A percentile compares a stretch with the other conserved stretches of the same genome.
These are phyloP conservation scores for Myxocyprinus asiaticus DNA, from an alignment of 2,113 vertebrate species.

Conservation along the genomic window DNA sequence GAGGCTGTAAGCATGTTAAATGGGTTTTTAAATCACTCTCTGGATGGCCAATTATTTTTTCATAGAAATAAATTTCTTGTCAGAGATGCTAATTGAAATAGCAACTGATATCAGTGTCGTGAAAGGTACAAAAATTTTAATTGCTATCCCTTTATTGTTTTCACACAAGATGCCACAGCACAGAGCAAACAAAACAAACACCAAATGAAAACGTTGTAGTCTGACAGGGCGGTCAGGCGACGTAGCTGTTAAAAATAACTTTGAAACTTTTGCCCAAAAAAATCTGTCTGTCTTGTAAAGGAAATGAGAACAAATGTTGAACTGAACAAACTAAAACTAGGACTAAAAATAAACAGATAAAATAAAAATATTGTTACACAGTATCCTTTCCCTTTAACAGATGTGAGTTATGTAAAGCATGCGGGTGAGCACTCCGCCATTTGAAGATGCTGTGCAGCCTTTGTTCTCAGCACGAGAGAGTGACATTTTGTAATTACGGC, in stretches of 20 bases:
- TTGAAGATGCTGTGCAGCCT: slow-evolving; percentile 20
- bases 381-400: not conserved
- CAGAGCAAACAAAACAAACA: slow-evolving; percentile 42
- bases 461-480: not conserved
- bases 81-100: slow-evolving; percentile 54
- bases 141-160: slow-evolving; percentile 43
- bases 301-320: no score
- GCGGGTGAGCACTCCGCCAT: not conserved
- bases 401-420: slow-evolving; percentile 16
- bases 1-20: slow-evolving; percentile 45
- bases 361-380: no score
- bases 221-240: not conserved
- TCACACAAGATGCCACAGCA: slow-evolving; percentile 31
- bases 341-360: no score
- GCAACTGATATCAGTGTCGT: slow-evolving; percentile 48
- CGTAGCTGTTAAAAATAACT: not conserved
- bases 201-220: not conserved
- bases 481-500: slow-evolving; percentile 23
- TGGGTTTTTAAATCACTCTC: slow-evolving; percentile 56
- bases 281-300: not conserved
- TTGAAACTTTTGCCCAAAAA: not conserved
- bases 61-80: slow-evolving; percentile 58
- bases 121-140: slow-evolving; percentile 53
- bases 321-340: no score
- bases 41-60: slow-evolving; percentile 58